Conservation (phyloP, 1,140 invertebrate genomes). For the Geopemphigus sp. region DNA sequence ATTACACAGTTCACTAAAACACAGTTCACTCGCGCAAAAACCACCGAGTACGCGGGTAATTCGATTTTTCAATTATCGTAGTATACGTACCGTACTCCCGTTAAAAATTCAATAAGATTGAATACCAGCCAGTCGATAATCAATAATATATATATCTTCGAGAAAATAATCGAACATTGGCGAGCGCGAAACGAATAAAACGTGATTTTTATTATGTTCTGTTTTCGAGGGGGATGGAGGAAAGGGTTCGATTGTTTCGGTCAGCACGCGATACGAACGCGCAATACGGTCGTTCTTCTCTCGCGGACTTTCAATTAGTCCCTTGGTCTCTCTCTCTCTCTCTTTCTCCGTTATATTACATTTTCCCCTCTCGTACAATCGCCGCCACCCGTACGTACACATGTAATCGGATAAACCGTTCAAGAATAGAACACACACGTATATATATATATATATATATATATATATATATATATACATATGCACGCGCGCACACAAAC, state of each 20-base stretch:
- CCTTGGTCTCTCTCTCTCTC: too few species aligned
- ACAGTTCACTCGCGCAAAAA: neutral
- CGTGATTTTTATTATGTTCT: too few species aligned
- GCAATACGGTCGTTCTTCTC: neutral
- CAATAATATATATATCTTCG: too few species aligned
- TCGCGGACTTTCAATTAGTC: neutral
- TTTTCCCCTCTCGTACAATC: neutral
- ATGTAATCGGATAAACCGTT: conserved; percentile 31
- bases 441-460: too few species aligned
- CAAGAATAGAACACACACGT: conserved; percentile 15
- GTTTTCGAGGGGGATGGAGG: too few species aligned
- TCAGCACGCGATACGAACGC: neutral
- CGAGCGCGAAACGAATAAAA: too few species aligned
- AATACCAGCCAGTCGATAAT: neutral
- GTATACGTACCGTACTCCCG: neutral
- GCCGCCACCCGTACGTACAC: neutral
- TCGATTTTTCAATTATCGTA: neutral
- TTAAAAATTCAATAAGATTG: neutral
- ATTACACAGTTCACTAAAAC: neutral
- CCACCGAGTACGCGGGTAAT: too few species aligned
- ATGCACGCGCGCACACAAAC: too few species aligned
- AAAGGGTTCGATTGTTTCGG: neutral
- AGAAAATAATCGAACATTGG: neutral
- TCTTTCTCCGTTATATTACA: neutral
- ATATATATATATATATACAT: too few species aligned